Percentiles rank a stretch among this genome's conserved stretches.
These are phyloP conservation scores for Abrostola triplasia DNA, from an alignment of 2,888 invertebrate species.

Conservation along the genomic window DNA sequence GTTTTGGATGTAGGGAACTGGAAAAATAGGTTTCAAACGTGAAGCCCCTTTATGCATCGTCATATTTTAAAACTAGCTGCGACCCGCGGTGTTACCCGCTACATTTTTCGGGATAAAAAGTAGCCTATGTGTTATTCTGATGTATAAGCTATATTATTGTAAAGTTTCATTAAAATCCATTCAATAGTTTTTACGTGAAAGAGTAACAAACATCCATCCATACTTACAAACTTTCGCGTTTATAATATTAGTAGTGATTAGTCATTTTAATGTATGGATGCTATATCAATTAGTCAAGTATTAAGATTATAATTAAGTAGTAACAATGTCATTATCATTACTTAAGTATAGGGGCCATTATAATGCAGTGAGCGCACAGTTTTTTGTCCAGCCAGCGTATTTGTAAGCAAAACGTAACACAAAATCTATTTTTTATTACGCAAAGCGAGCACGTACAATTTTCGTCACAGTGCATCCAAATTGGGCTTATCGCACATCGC, in stretches of 20 bases:
- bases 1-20: neutral
- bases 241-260: too few relatives aligned
- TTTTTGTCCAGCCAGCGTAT: constrained; percentile 33
- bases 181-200: too few relatives aligned
- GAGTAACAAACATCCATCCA: too few relatives aligned
- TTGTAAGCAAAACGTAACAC: constrained; percentile 24
- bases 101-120: too few relatives aligned
- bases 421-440: constrained; percentile 31
- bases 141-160: too few relatives aligned
- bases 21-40: neutral
- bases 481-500: constrained; percentile 72
- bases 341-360: constrained; percentile 13
- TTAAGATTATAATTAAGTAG: constrained; percentile 10
- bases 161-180: too few relatives aligned
- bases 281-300: neutral
- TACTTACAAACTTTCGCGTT: too few relatives aligned
- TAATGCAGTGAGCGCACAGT: constrained; percentile 9
- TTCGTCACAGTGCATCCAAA: constrained; percentile 65
- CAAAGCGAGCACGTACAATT: constrained; percentile 48
- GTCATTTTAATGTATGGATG: too few relatives aligned
- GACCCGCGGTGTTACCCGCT: too few relatives aligned
- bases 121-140: too few relatives aligned
- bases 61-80: too few relatives aligned
- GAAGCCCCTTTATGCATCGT: neutral
- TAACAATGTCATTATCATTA: neutral